A percentile compares a stretch with the other conserved stretches of the same genome.
Evolutionary conservation across 2,797 vertebrate genomes (phyloP).

Genomic region (Acanthurus leucopareius): DNA sequence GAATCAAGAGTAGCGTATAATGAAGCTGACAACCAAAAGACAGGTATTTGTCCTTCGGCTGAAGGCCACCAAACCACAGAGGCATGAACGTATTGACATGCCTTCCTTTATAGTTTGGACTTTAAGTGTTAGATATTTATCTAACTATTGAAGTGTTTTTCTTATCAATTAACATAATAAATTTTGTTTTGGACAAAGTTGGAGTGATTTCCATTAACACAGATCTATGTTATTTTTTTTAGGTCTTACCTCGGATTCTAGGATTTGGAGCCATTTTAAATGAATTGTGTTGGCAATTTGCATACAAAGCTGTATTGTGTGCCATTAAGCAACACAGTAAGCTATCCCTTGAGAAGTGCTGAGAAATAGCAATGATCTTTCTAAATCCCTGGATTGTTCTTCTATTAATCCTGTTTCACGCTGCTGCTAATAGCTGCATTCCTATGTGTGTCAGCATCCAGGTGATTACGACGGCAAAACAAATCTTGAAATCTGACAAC

Average conservation of each 20-base stretch:
- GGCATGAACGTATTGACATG: conserved; percentile 29
- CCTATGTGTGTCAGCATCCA: conserved; percentile 49
- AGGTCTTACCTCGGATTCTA: background rate
- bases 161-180: conserved; percentile 8
- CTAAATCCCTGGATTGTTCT: conserved; percentile 61
- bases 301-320: conserved; percentile 30
- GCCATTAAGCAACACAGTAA: conserved; percentile 44
- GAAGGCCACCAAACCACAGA: conserved; percentile 56
- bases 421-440: conserved; percentile 54
- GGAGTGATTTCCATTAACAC: background rate
- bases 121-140: conserved; percentile 15
- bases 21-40: conserved; percentile 70
- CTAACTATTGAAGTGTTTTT: background rate
- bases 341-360: conserved; percentile 49
- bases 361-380: conserved; percentile 61
- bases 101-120: conserved; percentile 27
- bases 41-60: conserved; percentile 69
- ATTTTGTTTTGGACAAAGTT: background rate
- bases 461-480: conserved; percentile 50
- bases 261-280: conserved; percentile 14
- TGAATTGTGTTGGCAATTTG: conserved; percentile 42
- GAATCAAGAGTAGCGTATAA: conserved; percentile 68
- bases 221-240: conserved; percentile 6
- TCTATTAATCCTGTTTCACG: conserved; percentile 67
- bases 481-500: conserved; percentile 35